Conservation (phyloP, 2,113 vertebrate genomes). For the Bubo blakistoni region DNA sequence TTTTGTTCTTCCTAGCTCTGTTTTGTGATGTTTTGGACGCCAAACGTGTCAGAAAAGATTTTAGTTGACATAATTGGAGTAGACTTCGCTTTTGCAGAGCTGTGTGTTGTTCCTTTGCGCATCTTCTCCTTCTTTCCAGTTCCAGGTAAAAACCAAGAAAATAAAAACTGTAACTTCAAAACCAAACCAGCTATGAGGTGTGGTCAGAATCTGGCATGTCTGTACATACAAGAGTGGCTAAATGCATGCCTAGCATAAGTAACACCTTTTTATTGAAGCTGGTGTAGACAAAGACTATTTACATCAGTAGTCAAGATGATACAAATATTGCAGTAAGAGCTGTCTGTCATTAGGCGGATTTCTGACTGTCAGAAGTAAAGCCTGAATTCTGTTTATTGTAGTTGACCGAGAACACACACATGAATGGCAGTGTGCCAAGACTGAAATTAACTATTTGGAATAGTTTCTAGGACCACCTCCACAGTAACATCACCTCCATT, state of each 20-base stretch:
- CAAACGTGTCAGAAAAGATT: constrained; percentile 91
- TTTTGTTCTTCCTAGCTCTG: constrained; percentile 81
- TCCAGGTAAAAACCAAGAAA: constrained; percentile 79
- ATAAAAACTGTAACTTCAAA: neutral
- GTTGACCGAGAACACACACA: neutral
- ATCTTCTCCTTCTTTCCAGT: constrained; percentile 98
- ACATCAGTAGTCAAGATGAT: neutral
- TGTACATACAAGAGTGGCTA: neutral
- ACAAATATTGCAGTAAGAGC: neutral
- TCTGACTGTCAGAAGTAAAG: neutral
- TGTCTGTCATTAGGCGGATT: neutral
- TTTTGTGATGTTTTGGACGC: constrained; percentile 96
- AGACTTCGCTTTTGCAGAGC: constrained; percentile 87
- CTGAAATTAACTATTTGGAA: neutral
- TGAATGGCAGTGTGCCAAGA: neutral
- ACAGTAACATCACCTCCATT: neutral
- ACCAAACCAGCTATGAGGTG: neutral
- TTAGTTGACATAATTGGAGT: constrained; percentile 94
- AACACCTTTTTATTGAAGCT: neutral
- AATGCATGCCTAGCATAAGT: neutral
- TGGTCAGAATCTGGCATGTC: neutral
- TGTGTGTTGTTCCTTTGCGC: constrained; percentile 88
- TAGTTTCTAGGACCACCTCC: neutral
- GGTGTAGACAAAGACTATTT: neutral
- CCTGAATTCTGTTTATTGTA: neutral